phyloP scores from a whole-genome alignment of 2,888 invertebrate genomes.

The Agapostemon virescens region DNA sequence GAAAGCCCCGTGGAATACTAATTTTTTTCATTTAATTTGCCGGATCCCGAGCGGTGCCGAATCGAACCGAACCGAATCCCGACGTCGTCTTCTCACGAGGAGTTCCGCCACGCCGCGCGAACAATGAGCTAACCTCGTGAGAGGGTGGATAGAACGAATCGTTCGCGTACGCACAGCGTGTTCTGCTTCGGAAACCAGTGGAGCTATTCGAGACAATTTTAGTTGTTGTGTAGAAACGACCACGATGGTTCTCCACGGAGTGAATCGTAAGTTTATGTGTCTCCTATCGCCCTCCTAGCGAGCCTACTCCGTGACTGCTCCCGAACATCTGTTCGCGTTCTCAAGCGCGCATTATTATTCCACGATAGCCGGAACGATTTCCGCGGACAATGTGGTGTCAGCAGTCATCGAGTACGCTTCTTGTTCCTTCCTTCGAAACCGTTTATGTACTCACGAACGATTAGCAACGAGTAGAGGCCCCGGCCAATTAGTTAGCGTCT shows the following conservation, averaged over 20 bases:
- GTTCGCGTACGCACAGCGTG: slow-evolving; percentile 60
- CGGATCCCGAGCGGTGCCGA: neutral
- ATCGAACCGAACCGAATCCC: neutral
- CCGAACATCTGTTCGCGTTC: slow-evolving; percentile 1
- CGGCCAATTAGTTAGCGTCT: slow-evolving; percentile 19
- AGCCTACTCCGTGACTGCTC: slow-evolving; percentile 55
- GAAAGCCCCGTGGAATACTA: neutral
- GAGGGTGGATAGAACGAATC: slow-evolving; percentile 55
- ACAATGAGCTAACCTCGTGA: slow-evolving; percentile 65
- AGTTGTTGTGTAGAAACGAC: slow-evolving; percentile 64
- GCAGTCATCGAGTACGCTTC: slow-evolving; percentile 55
- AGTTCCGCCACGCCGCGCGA: slow-evolving; percentile 37
- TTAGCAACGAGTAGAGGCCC: slow-evolving; percentile 34
- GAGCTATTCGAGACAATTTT: slow-evolving; percentile 64
- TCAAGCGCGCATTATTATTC: neutral
- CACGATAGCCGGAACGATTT: neutral
- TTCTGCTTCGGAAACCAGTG: slow-evolving; percentile 59
- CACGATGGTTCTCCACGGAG: slow-evolving; percentile 80
- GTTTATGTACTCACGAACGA: slow-evolving; percentile 41
- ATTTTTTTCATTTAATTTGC: slow-evolving; percentile 30
- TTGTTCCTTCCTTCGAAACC: slow-evolving; percentile 39
- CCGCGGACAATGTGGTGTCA: neutral
- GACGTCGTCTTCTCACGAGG: slow-evolving; percentile 27
- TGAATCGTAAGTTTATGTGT: slow-evolving; percentile 78
- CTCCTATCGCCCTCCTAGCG: slow-evolving; percentile 48